Evolutionary conservation across 2,797 vertebrate genomes (phyloP), one percentile per base, ranked within the genome.

Genomic region (Hozukius guyotensis): DNA sequence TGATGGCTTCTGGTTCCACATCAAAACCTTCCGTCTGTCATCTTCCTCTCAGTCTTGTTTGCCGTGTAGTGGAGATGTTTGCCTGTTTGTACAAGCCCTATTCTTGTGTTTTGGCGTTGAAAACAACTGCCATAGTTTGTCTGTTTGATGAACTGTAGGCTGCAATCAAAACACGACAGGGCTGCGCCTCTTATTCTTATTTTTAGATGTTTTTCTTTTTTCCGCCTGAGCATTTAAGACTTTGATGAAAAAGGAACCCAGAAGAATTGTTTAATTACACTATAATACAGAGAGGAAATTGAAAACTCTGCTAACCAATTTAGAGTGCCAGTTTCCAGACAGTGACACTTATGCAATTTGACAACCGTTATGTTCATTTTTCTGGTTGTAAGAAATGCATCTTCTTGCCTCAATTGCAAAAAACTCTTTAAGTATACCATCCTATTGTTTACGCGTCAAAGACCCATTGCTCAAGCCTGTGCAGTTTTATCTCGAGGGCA

Each of bases 1-100:
- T 87, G 61, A 86, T 75, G 66, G 79, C 83, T 83, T 84, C 72
- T 87, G 80, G 71, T 86, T 85, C 79, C 36, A 77, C 79, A 81
- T 88, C 70, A 70, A 56, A 78, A 72, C 24, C 52, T 72, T 77
- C 75, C 53, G 3, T 75, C 77, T 70, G 72, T 70, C 64, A 59
- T 86, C 68, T 55, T 68, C 55, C 32, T 69, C 77, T 79, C 12
- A 11, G 68, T 32, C 68, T 29, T 57, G 32, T 84, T 88, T 80
- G 69, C 72, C 53, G n/a, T 80, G 75, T 20, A 29, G 49, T 22
- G 38, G 20, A 52, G 59, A 75, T 34, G 74, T 79, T 71, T 65
- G 34, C 77, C 63, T 79, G 78, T 83, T 83, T 82, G 34, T 53
- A 63, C 77, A 78, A 38, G 80, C 36, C 78, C 76, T 75, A 2